A percentile compares a stretch with the other conserved stretches of the same genome.
Evolutionary conservation across 1,140 invertebrate genomes (phyloP).

Genomic region (Caenorhabditis briggsae): DNA sequence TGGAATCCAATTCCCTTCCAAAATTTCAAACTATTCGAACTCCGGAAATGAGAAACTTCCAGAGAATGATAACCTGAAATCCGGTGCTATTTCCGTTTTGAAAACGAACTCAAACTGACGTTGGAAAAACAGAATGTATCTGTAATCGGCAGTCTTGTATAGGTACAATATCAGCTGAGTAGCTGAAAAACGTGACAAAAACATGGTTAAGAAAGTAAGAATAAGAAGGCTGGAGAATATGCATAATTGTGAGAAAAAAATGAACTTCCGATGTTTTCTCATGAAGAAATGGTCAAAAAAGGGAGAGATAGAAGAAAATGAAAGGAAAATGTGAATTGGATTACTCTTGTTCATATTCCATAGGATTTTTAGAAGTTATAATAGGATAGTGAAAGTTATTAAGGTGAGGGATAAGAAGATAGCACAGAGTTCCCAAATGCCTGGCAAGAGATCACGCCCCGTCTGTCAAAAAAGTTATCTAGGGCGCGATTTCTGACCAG

Average conservation of each 20-base stretch:
- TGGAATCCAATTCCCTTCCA: no score
- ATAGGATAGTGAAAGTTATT: not conserved
- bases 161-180: not conserved
- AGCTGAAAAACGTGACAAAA: not conserved
- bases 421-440: not conserved
- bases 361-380: not conserved
- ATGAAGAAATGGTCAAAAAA: not conserved
- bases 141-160: not conserved
- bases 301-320: not conserved
- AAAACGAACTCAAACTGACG: not conserved
- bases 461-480: no score
- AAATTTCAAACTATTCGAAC: no score
- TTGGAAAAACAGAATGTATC: conserved; percentile 1
- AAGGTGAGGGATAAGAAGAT: not conserved
- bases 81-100: conserved; percentile 1
- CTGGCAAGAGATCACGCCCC: no score
- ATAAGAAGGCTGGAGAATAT: not conserved
- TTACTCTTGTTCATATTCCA: conserved; percentile 26
- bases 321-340: not conserved
- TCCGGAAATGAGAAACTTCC: not conserved
- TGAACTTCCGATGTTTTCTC: conserved; percentile 25
- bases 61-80: not conserved
- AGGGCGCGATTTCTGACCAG: no score
- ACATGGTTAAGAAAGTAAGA: not conserved
- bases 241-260: conserved; percentile 35